A percentile compares a stretch with the other conserved stretches of the same genome.
Evolutionary conservation across 2,888 invertebrate species (phyloP).

Genomic region (Callyntrura guangdongensis): DNA sequence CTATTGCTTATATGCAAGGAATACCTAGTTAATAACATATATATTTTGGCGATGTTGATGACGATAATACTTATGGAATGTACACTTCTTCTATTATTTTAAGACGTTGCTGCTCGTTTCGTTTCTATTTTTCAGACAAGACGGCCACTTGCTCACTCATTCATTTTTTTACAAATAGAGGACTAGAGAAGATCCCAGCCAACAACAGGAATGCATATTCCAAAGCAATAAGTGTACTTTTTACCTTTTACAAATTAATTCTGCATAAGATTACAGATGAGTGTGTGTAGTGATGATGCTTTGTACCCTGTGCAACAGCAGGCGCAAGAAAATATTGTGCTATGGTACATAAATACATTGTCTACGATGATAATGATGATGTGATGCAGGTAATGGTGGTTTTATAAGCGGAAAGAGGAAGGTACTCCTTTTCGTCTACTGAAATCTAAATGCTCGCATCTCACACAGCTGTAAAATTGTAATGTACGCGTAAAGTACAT

Average conservation of each 20-base stretch:
- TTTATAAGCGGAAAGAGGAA: constrained; percentile 29
- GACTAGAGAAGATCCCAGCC: neutral
- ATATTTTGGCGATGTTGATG: neutral
- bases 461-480: constrained; percentile 3
- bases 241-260: neutral
- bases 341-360: neutral
- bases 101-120: neutral
- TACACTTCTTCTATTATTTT: neutral
- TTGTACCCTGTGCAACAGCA: neutral
- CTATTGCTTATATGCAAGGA: neutral
- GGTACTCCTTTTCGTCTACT: constrained; percentile 11
- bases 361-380: neutral
- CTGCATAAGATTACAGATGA: neutral
- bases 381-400: neutral
- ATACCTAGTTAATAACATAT: neutral
- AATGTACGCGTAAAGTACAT: neutral
- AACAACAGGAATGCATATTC: neutral
- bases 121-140: neutral
- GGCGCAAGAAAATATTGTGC: neutral
- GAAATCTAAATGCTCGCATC: constrained; percentile 3
- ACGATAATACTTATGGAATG: constrained; percentile 30
- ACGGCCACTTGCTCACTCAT: constrained; percentile 21
- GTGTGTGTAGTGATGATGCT: neutral
- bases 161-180: neutral
- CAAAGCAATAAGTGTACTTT: neutral